Evolutionary conservation across 92 coral and sea anemone genomes (phyloP), one percentile per base, ranked within the genome.

Genomic region (Plumapathes pennacea): DNA sequence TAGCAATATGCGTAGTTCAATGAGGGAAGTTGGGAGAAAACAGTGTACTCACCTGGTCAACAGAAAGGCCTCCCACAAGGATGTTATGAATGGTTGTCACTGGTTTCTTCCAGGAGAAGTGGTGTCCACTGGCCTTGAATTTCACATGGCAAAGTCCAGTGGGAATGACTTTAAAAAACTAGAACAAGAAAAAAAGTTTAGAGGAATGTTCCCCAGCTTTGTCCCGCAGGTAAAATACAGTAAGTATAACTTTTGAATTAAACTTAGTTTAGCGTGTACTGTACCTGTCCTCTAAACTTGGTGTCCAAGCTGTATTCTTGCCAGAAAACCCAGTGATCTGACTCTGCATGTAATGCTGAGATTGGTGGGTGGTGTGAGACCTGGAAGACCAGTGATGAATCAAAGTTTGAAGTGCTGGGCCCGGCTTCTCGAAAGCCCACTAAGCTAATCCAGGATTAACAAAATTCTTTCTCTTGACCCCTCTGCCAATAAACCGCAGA

Each of bases 321-420:
- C 99, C 99, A 94, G 69, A 94, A 94, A 4, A 80, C 68, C 99
- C 99, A 94, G 64, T 94, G 96, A 25, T 77, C 84, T 27, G 99
- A 94, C 54, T 94, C 99, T 20, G 83, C 98, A 65, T 92, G 98
- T 7, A 92, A 86, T 0, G 96, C 98, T 15, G 98, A 92, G 75
- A 92, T 89, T 13, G 99, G 99, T 11, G 99, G 99, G 37, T 94
- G 99, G 66, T 94, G 99, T 15, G 99, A 94, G 13, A 94, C 99
- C 97, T 91, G 33, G 8, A 11, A 42, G 51, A 46, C 32, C n/a
- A n/a, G n/a, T n/a, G n/a, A n/a, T n/a, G n/a, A n/a, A n/a, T n/a
- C n/a, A n/a, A n/a, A n/a, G n/a, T n/a, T n/a, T n/a, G n/a, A n/a
- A n/a, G n/a, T n/a, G n/a, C n/a, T n/a, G n/a, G n/a, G n/a, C n/a